phyloP scores from a whole-genome alignment of 2,113 vertebrate species.

The Tupaia tana region DNA sequence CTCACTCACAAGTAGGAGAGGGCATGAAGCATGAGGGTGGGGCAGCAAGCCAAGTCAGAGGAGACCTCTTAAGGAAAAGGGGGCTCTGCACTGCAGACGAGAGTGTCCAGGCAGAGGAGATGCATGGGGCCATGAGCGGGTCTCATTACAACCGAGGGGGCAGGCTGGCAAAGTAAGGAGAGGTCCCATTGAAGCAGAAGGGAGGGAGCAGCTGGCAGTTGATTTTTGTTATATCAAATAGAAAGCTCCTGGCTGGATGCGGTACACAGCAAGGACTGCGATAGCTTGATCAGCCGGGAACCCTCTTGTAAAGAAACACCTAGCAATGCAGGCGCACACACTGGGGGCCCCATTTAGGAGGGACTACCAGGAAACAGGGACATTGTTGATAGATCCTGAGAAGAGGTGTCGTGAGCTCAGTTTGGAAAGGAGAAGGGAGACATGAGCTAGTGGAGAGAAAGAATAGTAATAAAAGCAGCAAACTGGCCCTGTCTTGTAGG shows the following conservation, averaged over 20 bases:
- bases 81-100: neutral
- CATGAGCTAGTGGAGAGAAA: neutral
- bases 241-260: neutral
- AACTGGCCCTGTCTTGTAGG: too few species aligned
- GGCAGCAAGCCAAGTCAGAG: neutral
- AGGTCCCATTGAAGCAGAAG: neutral
- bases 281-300: neutral
- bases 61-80: neutral
- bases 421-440: neutral
- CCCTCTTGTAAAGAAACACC: neutral
- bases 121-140: too few species aligned
- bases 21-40: rapidly evolving
- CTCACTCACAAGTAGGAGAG: neutral
- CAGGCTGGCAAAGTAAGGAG: too few species aligned
- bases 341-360: neutral
- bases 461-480: neutral
- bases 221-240: neutral
- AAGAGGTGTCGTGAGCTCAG: neutral
- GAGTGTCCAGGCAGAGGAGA: neutral
- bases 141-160: neutral
- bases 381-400: neutral
- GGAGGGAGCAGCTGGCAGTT: neutral
- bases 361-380: neutral
- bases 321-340: neutral
- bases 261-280: neutral